These are phyloP conservation scores for Calephelis virginiensis DNA, from an alignment of 1,140 invertebrate species.

Conservation along the genomic window DNA sequence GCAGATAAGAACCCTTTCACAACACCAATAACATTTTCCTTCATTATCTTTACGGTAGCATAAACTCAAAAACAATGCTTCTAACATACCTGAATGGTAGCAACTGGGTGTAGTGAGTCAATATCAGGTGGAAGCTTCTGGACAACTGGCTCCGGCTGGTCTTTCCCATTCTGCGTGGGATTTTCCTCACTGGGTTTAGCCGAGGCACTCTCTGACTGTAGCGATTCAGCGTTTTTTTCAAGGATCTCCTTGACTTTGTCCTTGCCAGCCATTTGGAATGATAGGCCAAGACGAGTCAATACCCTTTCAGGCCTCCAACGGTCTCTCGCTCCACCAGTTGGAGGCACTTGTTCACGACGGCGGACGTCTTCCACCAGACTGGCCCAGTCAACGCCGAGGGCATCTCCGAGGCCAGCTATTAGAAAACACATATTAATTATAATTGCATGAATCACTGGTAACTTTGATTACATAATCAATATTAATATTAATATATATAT, in stretches of 20 bases:
- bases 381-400: constrained; percentile 94
- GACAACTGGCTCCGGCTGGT: constrained; percentile 23
- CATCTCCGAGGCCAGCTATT: constrained; percentile 87
- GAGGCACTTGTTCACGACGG: constrained; percentile 76
- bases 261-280: constrained; percentile 83
- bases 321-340: constrained; percentile 81
- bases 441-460: too few species aligned
- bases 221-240: constrained; percentile 72
- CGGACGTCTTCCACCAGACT: constrained; percentile 89
- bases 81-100: constrained; percentile 79
- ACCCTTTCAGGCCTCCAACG: constrained; percentile 88
- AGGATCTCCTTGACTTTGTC: constrained; percentile 81
- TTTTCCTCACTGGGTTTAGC: constrained; percentile 32
- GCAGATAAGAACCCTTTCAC: too few species aligned
- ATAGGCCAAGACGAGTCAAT: constrained; percentile 85
- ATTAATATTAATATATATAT: too few species aligned
- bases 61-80: constrained; percentile 9
- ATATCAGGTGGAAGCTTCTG: constrained; percentile 37
- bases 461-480: too few species aligned
- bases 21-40: too few species aligned
- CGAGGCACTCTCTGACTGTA: constrained; percentile 34
- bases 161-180: constrained; percentile 36
- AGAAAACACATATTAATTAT: constrained; percentile 17
- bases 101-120: constrained; percentile 78
- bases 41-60: too few species aligned